Conservation (phyloP, 1,140 invertebrate genomes). For the Micrasema minimum region DNA sequence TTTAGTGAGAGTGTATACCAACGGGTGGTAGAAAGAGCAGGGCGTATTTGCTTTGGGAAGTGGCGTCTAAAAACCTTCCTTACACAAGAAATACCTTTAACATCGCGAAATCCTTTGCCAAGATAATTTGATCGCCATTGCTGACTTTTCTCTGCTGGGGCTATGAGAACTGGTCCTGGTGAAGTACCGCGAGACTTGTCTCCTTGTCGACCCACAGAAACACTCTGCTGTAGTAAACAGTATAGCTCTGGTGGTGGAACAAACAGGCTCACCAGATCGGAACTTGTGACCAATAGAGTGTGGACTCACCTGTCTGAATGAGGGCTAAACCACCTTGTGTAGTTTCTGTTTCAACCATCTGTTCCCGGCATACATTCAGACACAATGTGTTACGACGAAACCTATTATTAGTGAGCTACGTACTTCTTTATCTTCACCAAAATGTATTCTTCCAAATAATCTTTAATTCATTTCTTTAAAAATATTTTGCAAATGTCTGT, state of each 20-base stretch:
- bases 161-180: constrained; percentile 95
- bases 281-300: constrained; percentile 93
- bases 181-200: constrained; percentile 80
- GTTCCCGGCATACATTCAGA: constrained; percentile 94
- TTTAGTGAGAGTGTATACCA: constrained; percentile 90
- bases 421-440: neutral
- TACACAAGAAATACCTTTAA: constrained; percentile 95
- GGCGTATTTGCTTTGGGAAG: constrained; percentile 91
- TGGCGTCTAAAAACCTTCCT: constrained; percentile 85
- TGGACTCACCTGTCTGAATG: constrained; percentile 88
- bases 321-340: constrained; percentile 91
- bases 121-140: constrained; percentile 94
- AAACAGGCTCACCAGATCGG: constrained; percentile 90
- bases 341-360: constrained; percentile 85
- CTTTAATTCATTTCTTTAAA: no score
- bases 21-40: constrained; percentile 92
- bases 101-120: constrained; percentile 94
- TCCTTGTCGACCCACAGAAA: constrained; percentile 86
- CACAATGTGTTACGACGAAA: constrained; percentile 90
- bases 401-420: constrained; percentile 72
- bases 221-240: constrained; percentile 87
- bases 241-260: constrained; percentile 89
- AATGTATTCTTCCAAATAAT: no score
- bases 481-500: no score
- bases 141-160: constrained; percentile 91